phyloP scores from a whole-genome alignment of 2,797 vertebrate species.

The Premnoplex brunnescens region DNA sequence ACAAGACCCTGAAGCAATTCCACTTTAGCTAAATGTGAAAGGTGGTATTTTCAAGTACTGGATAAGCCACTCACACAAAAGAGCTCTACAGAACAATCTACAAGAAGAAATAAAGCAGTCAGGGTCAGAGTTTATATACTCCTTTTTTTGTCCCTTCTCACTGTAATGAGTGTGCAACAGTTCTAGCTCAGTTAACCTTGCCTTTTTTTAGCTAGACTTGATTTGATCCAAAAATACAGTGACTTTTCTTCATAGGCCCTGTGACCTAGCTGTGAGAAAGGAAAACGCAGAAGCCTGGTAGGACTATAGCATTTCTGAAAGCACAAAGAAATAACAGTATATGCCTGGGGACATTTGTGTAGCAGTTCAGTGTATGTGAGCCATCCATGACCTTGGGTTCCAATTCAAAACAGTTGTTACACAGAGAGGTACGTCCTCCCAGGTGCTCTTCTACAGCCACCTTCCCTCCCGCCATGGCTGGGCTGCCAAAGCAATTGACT shows the following conservation, averaged over 20 bases:
- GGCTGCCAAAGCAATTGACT: background rate
- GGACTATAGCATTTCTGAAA: background rate
- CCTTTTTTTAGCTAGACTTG: constrained; percentile 19
- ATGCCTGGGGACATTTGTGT: background rate
- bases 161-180: background rate
- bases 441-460: background rate
- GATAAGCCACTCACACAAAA: background rate
- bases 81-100: background rate
- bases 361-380: background rate
- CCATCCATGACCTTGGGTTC: background rate
- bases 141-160: background rate
- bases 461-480: background rate
- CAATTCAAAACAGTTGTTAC: background rate
- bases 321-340: background rate
- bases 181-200: background rate
- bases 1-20: background rate
- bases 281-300: background rate
- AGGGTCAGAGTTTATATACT: background rate
- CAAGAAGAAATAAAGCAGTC: background rate
- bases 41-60: background rate
- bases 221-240: background rate
- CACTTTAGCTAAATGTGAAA: background rate
- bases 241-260: background rate
- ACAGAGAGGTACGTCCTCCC: background rate
- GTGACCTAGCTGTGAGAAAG: background rate